Conservation (phyloP, 2,888 invertebrate genomes). For the Helobdella robusta region DNA sequence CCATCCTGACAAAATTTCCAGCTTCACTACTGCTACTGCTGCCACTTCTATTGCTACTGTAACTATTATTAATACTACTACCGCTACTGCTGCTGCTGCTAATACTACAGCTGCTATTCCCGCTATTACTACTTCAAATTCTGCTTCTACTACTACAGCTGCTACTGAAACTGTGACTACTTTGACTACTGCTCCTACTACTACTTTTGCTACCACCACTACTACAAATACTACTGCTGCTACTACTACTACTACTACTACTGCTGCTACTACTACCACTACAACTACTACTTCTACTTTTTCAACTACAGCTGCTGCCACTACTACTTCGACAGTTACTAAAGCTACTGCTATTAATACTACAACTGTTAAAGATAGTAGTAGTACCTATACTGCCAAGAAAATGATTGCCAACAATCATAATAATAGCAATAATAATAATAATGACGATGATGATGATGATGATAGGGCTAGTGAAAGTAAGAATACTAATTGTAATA, state of each 20-base stretch:
- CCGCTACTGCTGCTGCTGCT: too few species aligned
- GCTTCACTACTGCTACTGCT: too few species aligned
- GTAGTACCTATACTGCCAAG: neutral
- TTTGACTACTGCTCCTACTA: neutral
- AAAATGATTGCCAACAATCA: neutral
- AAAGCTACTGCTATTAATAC: neutral
- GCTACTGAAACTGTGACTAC: neutral
- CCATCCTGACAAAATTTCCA: too few species aligned
- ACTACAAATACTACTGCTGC: neutral
- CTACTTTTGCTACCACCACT: constrained; percentile 1
- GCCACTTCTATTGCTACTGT: too few species aligned
- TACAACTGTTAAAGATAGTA: neutral
- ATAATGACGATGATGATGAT: neutral
- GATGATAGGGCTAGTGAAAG: too few species aligned
- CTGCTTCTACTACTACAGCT: neutral
- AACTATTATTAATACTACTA: too few species aligned
- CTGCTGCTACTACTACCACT: constrained; percentile 9
- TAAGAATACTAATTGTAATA: neutral
- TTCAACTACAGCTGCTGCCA: neutral
- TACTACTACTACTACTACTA: neutral
- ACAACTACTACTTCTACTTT: neutral
- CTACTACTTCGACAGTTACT: constrained; percentile 11
- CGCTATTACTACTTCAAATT: neutral
- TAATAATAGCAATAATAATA: neutral
- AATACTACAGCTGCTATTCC: too few species aligned